A percentile compares a stretch with the other conserved stretches of the same genome.
These are phyloP conservation scores for Corythoichthys haematopterus DNA, from an alignment of 2,113 vertebrate genomes.

Conservation along the genomic window DNA sequence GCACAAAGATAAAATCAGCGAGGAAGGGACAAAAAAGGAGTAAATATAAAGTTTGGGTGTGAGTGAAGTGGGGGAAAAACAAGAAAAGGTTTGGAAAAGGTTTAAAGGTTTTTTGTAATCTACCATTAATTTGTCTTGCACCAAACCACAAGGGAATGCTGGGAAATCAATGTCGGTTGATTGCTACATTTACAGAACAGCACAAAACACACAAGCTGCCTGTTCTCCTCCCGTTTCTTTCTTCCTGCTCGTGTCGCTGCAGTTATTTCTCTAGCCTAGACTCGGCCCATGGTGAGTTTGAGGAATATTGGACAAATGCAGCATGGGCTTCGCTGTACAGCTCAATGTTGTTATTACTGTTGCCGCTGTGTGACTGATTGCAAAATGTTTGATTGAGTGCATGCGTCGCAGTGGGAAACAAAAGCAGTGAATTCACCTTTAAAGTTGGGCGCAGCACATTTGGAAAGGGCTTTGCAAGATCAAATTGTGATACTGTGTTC, in stretches of 20 bases:
- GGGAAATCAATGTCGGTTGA: slow-evolving; percentile 62
- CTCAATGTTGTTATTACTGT: slow-evolving; percentile 17
- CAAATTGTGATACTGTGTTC: background rate
- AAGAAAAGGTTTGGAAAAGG: slow-evolving; percentile 16
- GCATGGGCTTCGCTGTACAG: slow-evolving; percentile 29
- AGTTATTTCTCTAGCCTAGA: slow-evolving; percentile 20
- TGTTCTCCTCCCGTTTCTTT: background rate
- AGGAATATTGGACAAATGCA: slow-evolving; percentile 39
- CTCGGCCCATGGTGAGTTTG: slow-evolving; percentile 8
- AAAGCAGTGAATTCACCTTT: slow-evolving; percentile 15
- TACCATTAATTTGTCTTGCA: slow-evolving; percentile 54
- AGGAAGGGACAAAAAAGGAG: background rate
- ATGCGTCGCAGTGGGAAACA: slow-evolving; percentile 3
- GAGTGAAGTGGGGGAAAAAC: slow-evolving; percentile 28
- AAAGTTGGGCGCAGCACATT: background rate
- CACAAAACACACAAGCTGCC: slow-evolving; percentile 49
- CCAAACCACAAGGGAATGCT: slow-evolving; percentile 54
- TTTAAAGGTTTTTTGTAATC: slow-evolving; percentile 42
- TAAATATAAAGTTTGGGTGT: slow-evolving; percentile 7
- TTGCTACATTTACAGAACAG: slow-evolving; percentile 58
- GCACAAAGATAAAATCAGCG: slow-evolving; percentile 4
- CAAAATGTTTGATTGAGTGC: slow-evolving; percentile 12
- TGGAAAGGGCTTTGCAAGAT: background rate
- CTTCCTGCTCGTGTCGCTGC: slow-evolving; percentile 20
- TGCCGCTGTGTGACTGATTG: slow-evolving; percentile 45